A percentile compares a stretch with the other conserved stretches of the same genome.
Conservation (phyloP, 2,888 invertebrate genomes). For the Stenotaenia linearis region DNA sequence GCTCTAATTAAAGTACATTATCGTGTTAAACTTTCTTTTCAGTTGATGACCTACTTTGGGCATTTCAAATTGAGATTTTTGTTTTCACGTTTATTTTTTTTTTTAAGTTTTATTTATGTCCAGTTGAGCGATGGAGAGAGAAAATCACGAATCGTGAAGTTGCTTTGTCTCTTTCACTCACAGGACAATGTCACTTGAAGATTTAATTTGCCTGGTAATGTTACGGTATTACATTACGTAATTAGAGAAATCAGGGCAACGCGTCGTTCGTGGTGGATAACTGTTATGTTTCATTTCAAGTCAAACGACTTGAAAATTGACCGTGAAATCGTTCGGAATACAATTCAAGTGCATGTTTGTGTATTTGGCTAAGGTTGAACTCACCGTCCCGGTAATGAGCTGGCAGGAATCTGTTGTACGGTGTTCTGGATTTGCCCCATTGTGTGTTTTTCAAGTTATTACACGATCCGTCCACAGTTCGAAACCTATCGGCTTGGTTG, state of each 20-base stretch:
- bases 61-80: not conserved
- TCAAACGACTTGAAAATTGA: not conserved
- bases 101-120: not conserved
- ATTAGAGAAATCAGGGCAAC: not conserved
- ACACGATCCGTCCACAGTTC: slow-evolving; percentile 30
- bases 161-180: not conserved
- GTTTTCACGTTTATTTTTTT: not conserved
- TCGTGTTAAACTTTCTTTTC: not conserved
- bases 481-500: slow-evolving; percentile 19
- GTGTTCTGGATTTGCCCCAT: slow-evolving; percentile 32
- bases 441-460: slow-evolving; percentile 30
- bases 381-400: slow-evolving; percentile 32
- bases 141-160: not conserved
- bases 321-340: not conserved
- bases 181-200: not conserved
- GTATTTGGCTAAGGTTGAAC: not conserved
- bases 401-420: slow-evolving; percentile 29
- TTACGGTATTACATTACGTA: not conserved
- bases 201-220: not conserved
- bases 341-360: slow-evolving; percentile 5
- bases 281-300: not conserved
- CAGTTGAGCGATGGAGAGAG: not conserved
- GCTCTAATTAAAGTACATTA: slow-evolving; percentile 21
- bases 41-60: not conserved
- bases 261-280: not conserved